These are phyloP conservation scores for Saccopteryx bilineata DNA, from an alignment of 2,113 vertebrate species.

Conservation along the genomic window DNA sequence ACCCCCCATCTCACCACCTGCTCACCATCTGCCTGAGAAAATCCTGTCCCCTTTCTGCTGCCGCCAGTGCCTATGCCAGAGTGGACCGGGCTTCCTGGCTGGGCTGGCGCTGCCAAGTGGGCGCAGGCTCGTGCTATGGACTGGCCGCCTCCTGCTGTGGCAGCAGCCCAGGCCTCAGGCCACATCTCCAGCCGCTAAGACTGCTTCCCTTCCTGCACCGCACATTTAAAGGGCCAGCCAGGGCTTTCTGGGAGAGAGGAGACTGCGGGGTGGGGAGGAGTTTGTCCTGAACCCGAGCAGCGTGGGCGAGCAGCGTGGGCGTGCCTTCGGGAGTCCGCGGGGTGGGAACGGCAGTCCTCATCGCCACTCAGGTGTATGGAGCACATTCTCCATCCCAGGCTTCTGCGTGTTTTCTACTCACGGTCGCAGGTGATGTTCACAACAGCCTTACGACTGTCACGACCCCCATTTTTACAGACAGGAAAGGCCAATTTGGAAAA, in stretches of 20 bases:
- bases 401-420: slow-evolving; percentile 46
- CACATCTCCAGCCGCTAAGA: background rate
- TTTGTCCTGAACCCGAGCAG: background rate
- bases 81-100: slow-evolving; percentile 8
- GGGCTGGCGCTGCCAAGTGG: background rate
- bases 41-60: background rate
- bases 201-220: background rate
- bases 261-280: background rate
- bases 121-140: background rate
- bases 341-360: background rate
- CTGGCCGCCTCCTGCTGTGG: background rate
- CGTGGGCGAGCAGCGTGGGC: no score
- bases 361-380: background rate
- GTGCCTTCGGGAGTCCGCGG: background rate
- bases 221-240: background rate
- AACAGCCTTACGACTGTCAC: background rate
- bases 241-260: background rate
- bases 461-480: background rate
- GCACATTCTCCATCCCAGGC: background rate
- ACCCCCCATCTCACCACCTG: background rate
- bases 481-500: background rate
- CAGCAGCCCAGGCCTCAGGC: background rate
- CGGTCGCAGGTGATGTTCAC: background rate
- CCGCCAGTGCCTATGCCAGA: background rate
- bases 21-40: slow-evolving; percentile 74